phyloP scores from a whole-genome alignment of 2,113 vertebrate species.

The Progne subis region DNA sequence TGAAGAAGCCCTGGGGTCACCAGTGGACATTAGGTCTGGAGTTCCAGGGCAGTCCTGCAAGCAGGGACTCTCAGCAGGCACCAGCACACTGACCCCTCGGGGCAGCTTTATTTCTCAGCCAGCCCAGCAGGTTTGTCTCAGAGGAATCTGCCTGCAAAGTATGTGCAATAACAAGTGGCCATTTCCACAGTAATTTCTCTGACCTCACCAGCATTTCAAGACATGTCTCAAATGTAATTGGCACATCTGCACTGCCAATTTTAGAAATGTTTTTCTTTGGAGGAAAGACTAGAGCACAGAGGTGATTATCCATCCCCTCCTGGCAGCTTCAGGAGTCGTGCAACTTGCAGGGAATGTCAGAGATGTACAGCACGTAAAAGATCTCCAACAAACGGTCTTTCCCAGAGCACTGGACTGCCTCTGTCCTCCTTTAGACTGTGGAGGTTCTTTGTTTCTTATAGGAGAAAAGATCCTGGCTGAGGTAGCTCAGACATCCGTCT shows the following conservation, averaged over 20 bases:
- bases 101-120: neutral
- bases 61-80: neutral
- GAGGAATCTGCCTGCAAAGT: neutral
- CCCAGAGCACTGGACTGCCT: neutral
- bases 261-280: slow-evolving; percentile 49
- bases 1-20: neutral
- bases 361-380: slow-evolving; percentile 20
- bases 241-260: neutral
- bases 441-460: slow-evolving; percentile 24
- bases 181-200: slow-evolving; percentile 35
- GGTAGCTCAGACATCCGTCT: slow-evolving; percentile 18
- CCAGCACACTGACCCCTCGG: neutral
- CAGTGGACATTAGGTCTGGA: neutral
- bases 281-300: slow-evolving; percentile 22
- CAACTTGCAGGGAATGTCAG: slow-evolving; percentile 4
- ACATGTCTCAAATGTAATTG: neutral
- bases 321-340: slow-evolving; percentile 11
- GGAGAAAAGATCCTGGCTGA: slow-evolving; percentile 11
- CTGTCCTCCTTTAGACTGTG: neutral
- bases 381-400: neutral
- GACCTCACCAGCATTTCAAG: slow-evolving; percentile 4
- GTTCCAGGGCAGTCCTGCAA: neutral
- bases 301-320: slow-evolving; percentile 41
- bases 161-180: neutral
- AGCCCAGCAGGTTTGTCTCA: neutral